phyloP scores from a whole-genome alignment of 2,797 vertebrate species.

The Darevskia nairensis region DNA sequence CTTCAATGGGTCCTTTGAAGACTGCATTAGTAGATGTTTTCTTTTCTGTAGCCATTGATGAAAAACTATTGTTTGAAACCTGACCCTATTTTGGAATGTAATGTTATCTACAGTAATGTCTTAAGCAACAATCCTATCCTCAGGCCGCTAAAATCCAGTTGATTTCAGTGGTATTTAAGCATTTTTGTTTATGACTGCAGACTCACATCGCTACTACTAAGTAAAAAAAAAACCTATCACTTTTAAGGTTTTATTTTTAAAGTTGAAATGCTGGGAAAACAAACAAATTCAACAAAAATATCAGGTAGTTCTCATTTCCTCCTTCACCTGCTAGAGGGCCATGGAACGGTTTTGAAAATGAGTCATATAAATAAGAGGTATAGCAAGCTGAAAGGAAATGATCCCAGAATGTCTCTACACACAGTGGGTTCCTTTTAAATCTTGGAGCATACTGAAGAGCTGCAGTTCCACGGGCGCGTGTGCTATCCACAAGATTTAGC shows the following conservation, averaged over 20 bases:
- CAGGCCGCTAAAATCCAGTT: not conserved
- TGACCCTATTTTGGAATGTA: not conserved
- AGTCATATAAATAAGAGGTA: not conserved
- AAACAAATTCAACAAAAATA: not conserved
- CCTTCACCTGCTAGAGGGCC: not conserved
- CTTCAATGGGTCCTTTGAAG: not conserved
- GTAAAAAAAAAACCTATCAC: not conserved
- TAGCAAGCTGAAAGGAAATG: not conserved
- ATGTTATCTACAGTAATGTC: not conserved
- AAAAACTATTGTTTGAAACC: not conserved
- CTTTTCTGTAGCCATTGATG: not conserved
- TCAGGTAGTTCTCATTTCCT: slow-evolving; percentile 7
- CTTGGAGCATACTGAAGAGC: not conserved
- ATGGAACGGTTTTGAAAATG: not conserved
- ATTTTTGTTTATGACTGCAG: not conserved
- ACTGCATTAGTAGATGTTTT: not conserved
- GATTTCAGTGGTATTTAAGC: not conserved
- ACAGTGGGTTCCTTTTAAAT: not conserved
- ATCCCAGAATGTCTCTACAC: not conserved
- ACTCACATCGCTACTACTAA: not conserved
- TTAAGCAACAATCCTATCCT: not conserved
- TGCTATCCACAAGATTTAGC: too few species aligned
- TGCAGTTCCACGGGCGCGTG: too few species aligned
- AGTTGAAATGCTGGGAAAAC: not conserved
- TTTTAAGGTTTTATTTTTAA: not conserved